Base-by-base conservation (phyloP, 2,113 vertebrate species). In the Ginglymostoma cirratum region DNA sequence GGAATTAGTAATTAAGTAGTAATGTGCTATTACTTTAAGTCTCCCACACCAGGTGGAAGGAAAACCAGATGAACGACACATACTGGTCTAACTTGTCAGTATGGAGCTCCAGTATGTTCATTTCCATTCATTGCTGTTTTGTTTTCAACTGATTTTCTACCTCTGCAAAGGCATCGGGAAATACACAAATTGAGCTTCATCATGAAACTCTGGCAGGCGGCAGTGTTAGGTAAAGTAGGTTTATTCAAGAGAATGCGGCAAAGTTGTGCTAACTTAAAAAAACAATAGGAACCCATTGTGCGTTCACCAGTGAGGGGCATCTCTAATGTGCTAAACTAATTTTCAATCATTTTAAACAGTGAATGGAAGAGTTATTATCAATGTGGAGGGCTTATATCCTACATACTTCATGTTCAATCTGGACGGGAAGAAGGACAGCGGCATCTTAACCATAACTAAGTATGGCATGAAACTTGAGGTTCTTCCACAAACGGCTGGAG, bases 401-500 rank as follows among this genome's bases (percentile, higher is more conserved):
- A 97, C 96, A 0, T 92, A 97, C 1, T 98, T 98, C 96, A 98
- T 96, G 30, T 98, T 98, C 17, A 97, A 97, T 96, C 96, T 98
- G 96, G 97, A 97, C 0, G 98, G 97, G 96, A 97, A 96, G 90
- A 97, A 98, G 0, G 96, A 98, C 48, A 97, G 98, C 0, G 98
- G 98, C 27, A 96, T 98, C 89, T 97, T 98, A 97, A 98, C 97
- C 78, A 96, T 98, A 96, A 96, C 96, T 87, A 97, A 97, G 80
- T 96, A 97, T 0, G 98, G 98, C 0, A 98, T 98, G 98, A 97
- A 97, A 90, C 96, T 98, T 96, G 98, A 98, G 0, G 65, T 98
- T 67, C 98, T 97, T 96, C 98, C 98, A 0, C 97, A 97, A 0
- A 96, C 96, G 61, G 97, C 96, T 42, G 98, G 98, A 83, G 97